Conservation (phyloP, 2,113 vertebrate genomes). For the Crocuta crocuta region DNA sequence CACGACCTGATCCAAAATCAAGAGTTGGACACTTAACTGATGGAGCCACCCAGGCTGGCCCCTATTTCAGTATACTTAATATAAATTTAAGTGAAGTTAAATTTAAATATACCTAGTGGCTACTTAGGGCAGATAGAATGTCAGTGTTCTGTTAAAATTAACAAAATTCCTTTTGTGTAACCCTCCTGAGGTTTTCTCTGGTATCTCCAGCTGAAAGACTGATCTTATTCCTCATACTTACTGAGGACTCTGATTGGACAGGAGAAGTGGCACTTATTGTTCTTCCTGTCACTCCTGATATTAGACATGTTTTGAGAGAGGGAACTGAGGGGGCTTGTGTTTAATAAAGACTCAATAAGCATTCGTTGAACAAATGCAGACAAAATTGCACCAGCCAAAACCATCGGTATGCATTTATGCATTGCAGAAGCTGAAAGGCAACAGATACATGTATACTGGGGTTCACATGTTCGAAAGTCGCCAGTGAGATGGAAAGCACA, state of each 20-base stretch:
- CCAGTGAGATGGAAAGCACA: neutral
- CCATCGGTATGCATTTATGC: neutral
- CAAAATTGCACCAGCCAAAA: neutral
- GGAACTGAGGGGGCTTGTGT: neutral
- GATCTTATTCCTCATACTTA: neutral
- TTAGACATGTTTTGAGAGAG: slow-evolving; percentile 3
- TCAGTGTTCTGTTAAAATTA: neutral
- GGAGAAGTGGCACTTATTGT: neutral
- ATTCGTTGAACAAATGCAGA: slow-evolving; percentile 5
- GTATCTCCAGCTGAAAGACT: neutral
- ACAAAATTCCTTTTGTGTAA: neutral
- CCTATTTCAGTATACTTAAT: neutral
- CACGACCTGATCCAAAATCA: too few species aligned
- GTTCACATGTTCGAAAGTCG: neutral
- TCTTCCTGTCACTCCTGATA: neutral
- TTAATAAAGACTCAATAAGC: neutral
- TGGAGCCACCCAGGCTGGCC: too few species aligned
- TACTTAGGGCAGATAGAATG: neutral
- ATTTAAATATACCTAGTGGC: neutral
- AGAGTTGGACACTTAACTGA: too few species aligned
- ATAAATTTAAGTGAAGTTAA: neutral
- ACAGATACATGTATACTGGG: neutral
- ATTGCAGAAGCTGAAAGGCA: neutral
- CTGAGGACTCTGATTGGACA: neutral
- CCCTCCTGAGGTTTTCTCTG: neutral